Percentiles rank a stretch among this genome's conserved stretches.
phyloP scores from a whole-genome alignment of 92 coral and sea anemone genomes.

The Palythoa grandiflora region DNA sequence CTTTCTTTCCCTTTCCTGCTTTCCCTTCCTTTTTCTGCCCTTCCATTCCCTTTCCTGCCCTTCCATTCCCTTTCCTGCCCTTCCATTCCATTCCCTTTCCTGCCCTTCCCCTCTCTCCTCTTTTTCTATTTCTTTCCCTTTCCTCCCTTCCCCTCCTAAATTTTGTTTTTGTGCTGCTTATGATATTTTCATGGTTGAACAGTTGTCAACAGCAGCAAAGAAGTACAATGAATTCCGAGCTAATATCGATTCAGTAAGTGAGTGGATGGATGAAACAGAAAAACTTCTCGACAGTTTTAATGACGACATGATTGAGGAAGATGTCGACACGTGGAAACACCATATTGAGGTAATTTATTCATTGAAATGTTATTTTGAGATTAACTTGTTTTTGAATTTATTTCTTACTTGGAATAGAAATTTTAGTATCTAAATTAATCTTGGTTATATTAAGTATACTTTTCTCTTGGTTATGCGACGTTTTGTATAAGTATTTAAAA shows the following conservation, averaged over 20 bases:
- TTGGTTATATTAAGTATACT: too few species aligned
- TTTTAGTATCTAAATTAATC: too few species aligned
- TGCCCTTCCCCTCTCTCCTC: not conserved
- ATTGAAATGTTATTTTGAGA: too few species aligned
- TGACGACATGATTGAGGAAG: constrained; percentile 74
- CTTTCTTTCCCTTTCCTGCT: too few species aligned
- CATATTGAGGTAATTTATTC: constrained; percentile 5
- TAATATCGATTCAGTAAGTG: constrained; percentile 79
- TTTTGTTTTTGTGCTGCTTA: not conserved
- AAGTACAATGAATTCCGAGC: constrained; percentile 78
- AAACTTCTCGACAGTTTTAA: constrained; percentile 69
- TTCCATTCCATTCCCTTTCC: not conserved
- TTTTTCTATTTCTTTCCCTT: not conserved
- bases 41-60: too few species aligned
- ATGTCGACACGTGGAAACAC: constrained; percentile 23
- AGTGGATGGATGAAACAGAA: constrained; percentile 94
- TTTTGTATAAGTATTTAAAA: too few species aligned
- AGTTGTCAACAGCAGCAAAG: constrained; percentile 92
- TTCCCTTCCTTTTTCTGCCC: too few species aligned
- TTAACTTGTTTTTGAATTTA: too few species aligned
- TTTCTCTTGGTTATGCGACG: too few species aligned
- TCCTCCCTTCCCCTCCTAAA: not conserved
- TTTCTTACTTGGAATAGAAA: too few species aligned
- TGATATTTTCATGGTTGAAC: not conserved
- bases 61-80: too few species aligned